Evolutionary conservation across 2,113 vertebrate genomes (phyloP), one percentile per base, ranked within the genome.

Genomic region (Capreolus pygargus): DNA sequence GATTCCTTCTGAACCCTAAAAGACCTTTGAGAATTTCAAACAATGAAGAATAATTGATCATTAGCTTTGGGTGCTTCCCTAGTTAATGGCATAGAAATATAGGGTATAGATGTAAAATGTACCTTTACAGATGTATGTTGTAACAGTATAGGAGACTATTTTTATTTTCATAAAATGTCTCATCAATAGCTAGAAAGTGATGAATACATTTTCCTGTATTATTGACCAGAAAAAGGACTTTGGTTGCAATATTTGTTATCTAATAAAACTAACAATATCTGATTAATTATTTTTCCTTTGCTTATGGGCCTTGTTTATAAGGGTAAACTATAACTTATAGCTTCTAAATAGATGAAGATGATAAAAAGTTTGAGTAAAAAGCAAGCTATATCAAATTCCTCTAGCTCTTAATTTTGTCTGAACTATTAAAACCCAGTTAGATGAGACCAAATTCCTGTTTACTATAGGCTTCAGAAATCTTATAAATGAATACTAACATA

Each of bases 401-500:
- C 64, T 93, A 76, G 64, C 55, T 92, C 43, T 98, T 89, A 95
- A 98, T 98, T 97, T 76, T 89, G 91, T 61, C 39, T 92, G 0
- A 95, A 28, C 89, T 97, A 97, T 98, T 97, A 97, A 98, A 97
- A 85, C 52, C 74, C 85, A 96, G 54, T 89, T 98, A 96, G 67
- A 82, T 60, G 97, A 98, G 11, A 45, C 57, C 36, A 94, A 95
- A 98, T 97, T 96, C n/a, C 82, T 97, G 10, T 96, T 82, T 97
- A 94, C 94, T 95, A 79, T 25, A 94, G 95, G 70, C 83, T 78
- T 85, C 74, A 47, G 55, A 96, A 93, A 9, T 93, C 96, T 96
- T 83, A 97, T 64, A 98, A 98, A 97, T 98, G 57, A 96, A 9
- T 96, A 19, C 39, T 60, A 91, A 64, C 70, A 74, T n/a, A 58